These are phyloP conservation scores for Neuroterus valhalla DNA, from an alignment of 1,140 invertebrate genomes.

Conservation along the genomic window DNA sequence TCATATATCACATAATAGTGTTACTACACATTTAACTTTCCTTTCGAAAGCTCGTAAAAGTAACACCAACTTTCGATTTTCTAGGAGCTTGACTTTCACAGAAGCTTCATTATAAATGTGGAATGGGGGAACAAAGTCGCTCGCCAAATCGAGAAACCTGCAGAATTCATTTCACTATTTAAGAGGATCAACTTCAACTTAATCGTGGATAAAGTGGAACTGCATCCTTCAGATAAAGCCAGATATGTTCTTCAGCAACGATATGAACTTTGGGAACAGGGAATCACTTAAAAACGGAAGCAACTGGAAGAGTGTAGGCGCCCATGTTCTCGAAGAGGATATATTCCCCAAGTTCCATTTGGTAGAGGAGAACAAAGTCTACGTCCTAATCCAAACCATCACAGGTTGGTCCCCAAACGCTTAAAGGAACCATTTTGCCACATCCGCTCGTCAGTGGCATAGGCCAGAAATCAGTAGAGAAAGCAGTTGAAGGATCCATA, in stretches of 20 bases:
- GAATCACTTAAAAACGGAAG: constrained; percentile 94
- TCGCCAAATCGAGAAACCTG: neutral
- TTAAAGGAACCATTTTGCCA: constrained; percentile 74
- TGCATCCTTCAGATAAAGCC: too few relatives aligned
- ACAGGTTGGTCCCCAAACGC: constrained; percentile 97
- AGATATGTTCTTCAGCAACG: constrained; percentile 75
- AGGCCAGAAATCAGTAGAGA: constrained; percentile 94
- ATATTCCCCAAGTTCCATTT: constrained; percentile 88
- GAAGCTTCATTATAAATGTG: neutral
- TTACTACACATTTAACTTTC: neutral
- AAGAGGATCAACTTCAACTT: constrained; percentile 68
- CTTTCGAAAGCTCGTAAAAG: too few relatives aligned
- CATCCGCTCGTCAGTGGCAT: constrained; percentile 77
- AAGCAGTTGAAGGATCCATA: constrained; percentile 99
- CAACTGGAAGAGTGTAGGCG: constrained; percentile 93
- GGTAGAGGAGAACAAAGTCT: constrained; percentile 81
- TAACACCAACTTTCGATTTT: neutral
- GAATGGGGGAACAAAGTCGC: neutral
- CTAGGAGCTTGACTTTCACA: neutral
- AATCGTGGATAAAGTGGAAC: constrained; percentile 73
- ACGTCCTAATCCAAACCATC: constrained; percentile 93
- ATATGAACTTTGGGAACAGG: constrained; percentile 83
- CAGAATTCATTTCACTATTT: constrained; percentile 54
- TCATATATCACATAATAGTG: too few relatives aligned
- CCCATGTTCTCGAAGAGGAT: constrained; percentile 94